Conservation (phyloP, 2,888 invertebrate species). For the Eretmocerus hayati region DNA sequence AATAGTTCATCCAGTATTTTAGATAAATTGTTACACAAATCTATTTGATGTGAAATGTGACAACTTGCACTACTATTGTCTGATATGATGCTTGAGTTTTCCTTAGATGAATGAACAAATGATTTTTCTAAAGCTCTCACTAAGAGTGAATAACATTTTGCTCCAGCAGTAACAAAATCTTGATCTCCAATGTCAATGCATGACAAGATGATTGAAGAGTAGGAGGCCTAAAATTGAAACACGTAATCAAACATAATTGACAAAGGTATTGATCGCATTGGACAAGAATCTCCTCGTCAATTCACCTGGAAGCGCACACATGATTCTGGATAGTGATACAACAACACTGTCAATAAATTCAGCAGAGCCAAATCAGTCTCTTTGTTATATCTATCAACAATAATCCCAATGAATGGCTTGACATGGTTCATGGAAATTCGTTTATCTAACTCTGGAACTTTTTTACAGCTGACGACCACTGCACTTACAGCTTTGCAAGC, state of each 20-base stretch:
- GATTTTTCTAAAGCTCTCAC: constrained; percentile 34
- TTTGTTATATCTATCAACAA: constrained; percentile 20
- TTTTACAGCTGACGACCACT: constrained; percentile 31
- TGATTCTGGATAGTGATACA: constrained; percentile 39
- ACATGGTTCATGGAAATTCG: constrained; percentile 37
- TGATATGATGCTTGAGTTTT: constrained; percentile 18
- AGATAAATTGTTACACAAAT: constrained; percentile 37
- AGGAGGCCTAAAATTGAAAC: not conserved
- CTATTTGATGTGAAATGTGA: constrained; percentile 17
- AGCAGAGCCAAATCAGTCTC: constrained; percentile 27
- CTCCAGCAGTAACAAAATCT: constrained; percentile 32
- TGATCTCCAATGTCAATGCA: constrained; percentile 32
- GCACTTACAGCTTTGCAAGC: constrained; percentile 31
- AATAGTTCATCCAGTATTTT: constrained; percentile 38
- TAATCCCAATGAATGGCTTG: constrained; percentile 33
- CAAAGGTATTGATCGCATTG: not conserved
- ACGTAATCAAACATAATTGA: not conserved
- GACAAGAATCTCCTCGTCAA: not conserved
- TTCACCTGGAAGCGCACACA: constrained; percentile 36
- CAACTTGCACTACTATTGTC: constrained; percentile 31
- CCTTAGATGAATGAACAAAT: constrained; percentile 23
- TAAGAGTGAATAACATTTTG: constrained; percentile 36
- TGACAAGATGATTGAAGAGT: constrained; percentile 14
- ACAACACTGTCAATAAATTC: constrained; percentile 34
- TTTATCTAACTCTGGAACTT: constrained; percentile 38